Base-by-base conservation (phyloP, 1,140 invertebrate genomes). In the Eriosoma lanigerum region DNA sequence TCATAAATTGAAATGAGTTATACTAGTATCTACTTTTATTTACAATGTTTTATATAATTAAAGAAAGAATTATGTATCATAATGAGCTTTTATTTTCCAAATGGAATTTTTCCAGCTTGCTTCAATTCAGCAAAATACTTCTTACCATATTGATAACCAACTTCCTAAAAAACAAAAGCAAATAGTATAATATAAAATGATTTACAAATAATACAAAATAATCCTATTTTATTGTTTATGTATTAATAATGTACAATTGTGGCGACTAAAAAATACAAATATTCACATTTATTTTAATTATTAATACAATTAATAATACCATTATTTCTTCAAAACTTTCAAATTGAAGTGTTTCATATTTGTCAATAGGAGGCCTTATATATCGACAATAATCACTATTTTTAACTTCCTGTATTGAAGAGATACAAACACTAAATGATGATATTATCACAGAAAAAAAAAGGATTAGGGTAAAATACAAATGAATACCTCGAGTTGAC, bases 381-480 rank as follows among this genome's bases (percentile, higher is more conserved):
- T 99, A 99, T 86, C 98, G 95, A 88, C 97, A 99, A 85, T 98
- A 99, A 85, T 98, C 95, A 17, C 95, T 97, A 83, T 90, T 94
- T 86, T 99, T 99, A 10, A 99, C 96, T 86, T 97, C 93, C 90
- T 93, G 83, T 21, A 86, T 85, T 72, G 81, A 83, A 82, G 80
- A 83, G n/a, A 82, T 68, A 48, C 29, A 10, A 17, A 38, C 9
- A 24, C 24, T 38, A 38, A 15, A 9, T 21, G 5, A 24, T n/a
- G 19, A n/a, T 66, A 38, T 29, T 29, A 29, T 29, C 10, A 38
- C 0, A n/a, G n/a, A 64, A 38, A 19, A 64, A 19, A 5, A 44
- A 44, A 5, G 10, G 6, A 66, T 15, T 6, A 70, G 48, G 15
- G 17, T n/a, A 17, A 26, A 70, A 50, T 8, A 70, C 12, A 50